Evolutionary conservation across 1,140 invertebrate species (phyloP), one percentile per base, ranked within the genome.

Genomic region (Odontomachus brunneus): DNA sequence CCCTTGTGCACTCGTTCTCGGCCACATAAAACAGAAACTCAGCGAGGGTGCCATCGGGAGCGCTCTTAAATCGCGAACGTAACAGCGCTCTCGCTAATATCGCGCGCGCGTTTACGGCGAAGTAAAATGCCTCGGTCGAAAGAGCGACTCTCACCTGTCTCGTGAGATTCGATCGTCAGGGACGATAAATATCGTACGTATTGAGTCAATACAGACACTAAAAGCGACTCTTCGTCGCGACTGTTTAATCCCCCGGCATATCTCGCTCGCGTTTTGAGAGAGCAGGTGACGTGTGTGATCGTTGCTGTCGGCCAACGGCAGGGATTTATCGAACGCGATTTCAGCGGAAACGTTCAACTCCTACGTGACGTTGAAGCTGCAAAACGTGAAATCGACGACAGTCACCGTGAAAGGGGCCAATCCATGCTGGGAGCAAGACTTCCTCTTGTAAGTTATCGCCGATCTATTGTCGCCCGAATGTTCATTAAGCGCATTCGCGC

Each of bases 371-470:
- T 95, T 99, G 84, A 99, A 99, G 94, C 96, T 99, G 88, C 98
- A 99, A 94, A 99, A 99, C 96, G 98, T 99, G 86, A 99, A 99
- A 95, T 99, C 98, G 71, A 99, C 98, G 82, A 99, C 98, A 88
- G 97, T 99, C 84, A 98, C 98, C 89, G 98, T 99, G 69, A 99
- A 99, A 96, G 99, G 99, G 91, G 96, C 97, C 91, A 97, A 97
- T 94, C 99, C 99, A 91, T 97, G 97, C 93, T 99, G 98, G 98
- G 98, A 99, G 94, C 98, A 99, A 95, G 98, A 99, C 94, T 99
- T 99, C 95, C 96, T 99, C 92, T 99, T 99, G 98, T 99, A 96
- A 99, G 98, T 97, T 71, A 55, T 33, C 29, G n/a, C 49, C 66
- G 24, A 78, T 69, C 55, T 22, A 69, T 80, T 44, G 29, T 26